Evolutionary conservation across 2,797 vertebrate genomes (phyloP).

Genomic region (Eremophila alpestris): DNA sequence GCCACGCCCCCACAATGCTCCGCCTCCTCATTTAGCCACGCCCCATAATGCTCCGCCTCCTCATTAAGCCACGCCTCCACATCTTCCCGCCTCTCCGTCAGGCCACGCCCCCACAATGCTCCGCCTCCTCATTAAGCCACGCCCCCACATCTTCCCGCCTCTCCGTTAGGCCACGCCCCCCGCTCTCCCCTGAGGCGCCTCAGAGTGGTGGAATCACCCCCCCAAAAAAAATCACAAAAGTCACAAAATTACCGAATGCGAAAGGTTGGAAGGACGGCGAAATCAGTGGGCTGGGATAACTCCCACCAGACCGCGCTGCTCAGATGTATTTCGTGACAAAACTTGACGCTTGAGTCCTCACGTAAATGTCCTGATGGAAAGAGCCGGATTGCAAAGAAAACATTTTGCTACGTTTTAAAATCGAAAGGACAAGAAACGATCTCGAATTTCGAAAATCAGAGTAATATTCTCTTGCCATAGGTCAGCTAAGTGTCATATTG

Average conservation of each 20-base stretch:
- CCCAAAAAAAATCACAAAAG: accelerated
- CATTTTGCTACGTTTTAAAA: neutral
- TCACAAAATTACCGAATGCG: accelerated
- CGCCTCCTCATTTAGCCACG: neutral
- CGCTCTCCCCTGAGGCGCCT: accelerated
- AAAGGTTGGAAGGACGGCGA: neutral
- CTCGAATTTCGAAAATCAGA: neutral
- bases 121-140: accelerated
- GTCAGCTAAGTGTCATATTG: no score
- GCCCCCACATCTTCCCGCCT: accelerated
- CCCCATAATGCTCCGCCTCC: accelerated
- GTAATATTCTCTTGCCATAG: neutral
- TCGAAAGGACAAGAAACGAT: neutral
- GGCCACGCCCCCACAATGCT: neutral
- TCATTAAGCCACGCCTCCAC: no score
- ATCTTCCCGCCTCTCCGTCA: accelerated
- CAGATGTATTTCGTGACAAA: neutral
- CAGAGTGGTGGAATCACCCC: accelerated
- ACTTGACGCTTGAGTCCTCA: neutral
- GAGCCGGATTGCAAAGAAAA: neutral
- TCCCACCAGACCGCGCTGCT: neutral
- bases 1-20: neutral
- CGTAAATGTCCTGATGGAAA: neutral
- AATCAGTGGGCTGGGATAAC: accelerated
- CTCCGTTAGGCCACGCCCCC: neutral